phyloP scores from a whole-genome alignment of 1,140 invertebrate genomes.

The Araneus ventricosus region DNA sequence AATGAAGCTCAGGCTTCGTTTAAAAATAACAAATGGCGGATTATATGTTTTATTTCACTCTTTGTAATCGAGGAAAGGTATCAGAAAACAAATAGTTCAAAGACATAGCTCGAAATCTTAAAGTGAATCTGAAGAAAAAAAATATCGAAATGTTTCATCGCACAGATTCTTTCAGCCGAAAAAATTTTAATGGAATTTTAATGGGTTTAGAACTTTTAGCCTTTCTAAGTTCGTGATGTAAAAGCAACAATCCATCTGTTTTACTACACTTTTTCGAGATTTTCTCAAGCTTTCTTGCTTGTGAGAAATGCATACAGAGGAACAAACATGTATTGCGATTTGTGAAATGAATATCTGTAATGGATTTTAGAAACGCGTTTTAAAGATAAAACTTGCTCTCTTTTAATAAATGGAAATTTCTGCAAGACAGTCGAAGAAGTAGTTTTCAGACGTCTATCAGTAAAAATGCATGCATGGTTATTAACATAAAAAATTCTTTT shows the following conservation, averaged over 20 bases:
- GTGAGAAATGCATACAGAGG: neutral
- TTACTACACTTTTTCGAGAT: neutral
- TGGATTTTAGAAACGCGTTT: neutral
- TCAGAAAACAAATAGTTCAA: neutral
- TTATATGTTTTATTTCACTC: neutral
- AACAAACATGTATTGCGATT: neutral
- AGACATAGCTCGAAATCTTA: neutral
- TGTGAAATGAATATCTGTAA: constrained; percentile 13
- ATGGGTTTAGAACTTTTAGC: neutral
- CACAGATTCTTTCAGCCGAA: neutral
- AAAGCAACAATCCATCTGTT: constrained; percentile 3
- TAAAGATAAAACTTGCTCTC: neutral
- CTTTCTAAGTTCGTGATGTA: neutral
- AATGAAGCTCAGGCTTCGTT: too few species aligned
- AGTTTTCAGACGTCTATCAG: too few species aligned
- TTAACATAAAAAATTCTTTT: too few species aligned
- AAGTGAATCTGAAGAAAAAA: neutral
- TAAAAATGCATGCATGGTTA: too few species aligned
- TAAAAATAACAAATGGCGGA: too few species aligned
- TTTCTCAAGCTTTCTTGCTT: neutral
- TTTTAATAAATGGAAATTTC: neutral
- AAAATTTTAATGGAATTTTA: constrained; percentile 26
- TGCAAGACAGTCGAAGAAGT: too few species aligned
- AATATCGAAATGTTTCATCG: neutral
- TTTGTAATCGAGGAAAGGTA: neutral